Evolutionary conservation across 2,888 invertebrate genomes (phyloP), one percentile per base, ranked within the genome.

Genomic region (Brachylomia viminalis): DNA sequence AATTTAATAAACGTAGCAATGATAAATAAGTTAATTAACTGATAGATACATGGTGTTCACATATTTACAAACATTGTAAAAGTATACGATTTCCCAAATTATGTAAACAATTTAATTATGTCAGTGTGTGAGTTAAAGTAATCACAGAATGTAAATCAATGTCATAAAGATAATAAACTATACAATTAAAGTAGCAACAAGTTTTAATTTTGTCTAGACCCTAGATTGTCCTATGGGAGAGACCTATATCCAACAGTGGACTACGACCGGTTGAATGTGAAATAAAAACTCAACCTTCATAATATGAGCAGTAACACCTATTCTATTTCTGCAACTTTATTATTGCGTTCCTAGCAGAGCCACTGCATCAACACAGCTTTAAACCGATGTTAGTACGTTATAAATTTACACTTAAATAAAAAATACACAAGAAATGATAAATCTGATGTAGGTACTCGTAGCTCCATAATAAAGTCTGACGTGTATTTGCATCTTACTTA

Each of bases 381-480:
- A 70, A 73, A 68, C 38, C 33, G 15, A 61, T 38, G 38, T 69
- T 38, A 30, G 71, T 30, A 52, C 68, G 68, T 68, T 64, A 69
- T 72, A 75, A 83, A 68, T 67, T 49, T 76, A 76, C 72, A 73
- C 72, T 75, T 67, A 70, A 69, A 79, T 79, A 83, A 83, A 82
- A 82, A 80, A 67, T 59, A 70, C 62, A 70, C 59, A 30, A 54
- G 67, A 54, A 76, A 72, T 80, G 54, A 70, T 82, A 64, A 79
- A 82, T 76, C 72, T 59, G 27, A 66, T 56, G 66, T 69, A 79
- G 54, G 33, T n/a, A n/a, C n/a, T n/a, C n/a, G n/a, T 66, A 74
- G 62, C 68, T 80, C 74, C 67, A 74, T 80, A 82, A 77, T 85
- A 83, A 75, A 81, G 73, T 79, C 75, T 80, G 87, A 84, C 80